Percentiles rank a stretch among this genome's conserved stretches.
phyloP scores from a whole-genome alignment of 2,888 invertebrate genomes.

The Drosophila recens region DNA sequence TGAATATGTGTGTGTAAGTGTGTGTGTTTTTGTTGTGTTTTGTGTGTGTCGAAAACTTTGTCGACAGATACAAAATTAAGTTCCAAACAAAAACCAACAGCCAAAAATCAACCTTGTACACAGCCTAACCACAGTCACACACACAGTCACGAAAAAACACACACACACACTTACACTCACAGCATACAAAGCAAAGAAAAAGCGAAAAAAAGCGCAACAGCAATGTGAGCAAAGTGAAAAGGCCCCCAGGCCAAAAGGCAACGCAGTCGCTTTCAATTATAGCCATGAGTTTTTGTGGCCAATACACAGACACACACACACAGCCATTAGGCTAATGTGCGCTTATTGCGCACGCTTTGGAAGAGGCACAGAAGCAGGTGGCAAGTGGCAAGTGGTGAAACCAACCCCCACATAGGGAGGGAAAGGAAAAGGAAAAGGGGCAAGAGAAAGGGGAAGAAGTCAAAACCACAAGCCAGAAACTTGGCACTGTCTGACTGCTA shows the following conservation, averaged over 20 bases:
- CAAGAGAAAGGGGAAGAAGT: constrained; percentile 32
- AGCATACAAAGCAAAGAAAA: constrained; percentile 11
- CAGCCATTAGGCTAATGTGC: constrained; percentile 80
- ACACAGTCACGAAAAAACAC: constrained; percentile 1
- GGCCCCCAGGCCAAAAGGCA: constrained; percentile 60
- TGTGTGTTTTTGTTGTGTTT: constrained; percentile 17
- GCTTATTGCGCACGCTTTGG: constrained; percentile 81
- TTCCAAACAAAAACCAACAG: constrained; percentile 72
- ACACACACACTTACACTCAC: constrained; percentile 6
- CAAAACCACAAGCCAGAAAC: constrained; percentile 65
- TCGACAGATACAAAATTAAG: constrained; percentile 80
- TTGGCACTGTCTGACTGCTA: constrained; percentile 73
- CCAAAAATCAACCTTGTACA: constrained; percentile 53
- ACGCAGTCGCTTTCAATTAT: constrained; percentile 79
- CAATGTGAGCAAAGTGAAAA: constrained; percentile 47
- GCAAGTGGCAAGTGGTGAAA: constrained; percentile 17
- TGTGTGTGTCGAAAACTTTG: constrained; percentile 60
- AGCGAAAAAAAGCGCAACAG: constrained; percentile 56
- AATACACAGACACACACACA: constrained; percentile 51
- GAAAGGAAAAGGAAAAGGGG: background rate
- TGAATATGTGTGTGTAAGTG: constrained; percentile 20
- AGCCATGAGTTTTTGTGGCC: constrained; percentile 78
- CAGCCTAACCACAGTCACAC: constrained; percentile 38
- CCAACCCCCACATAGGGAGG: constrained; percentile 32
- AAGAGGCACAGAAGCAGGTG: constrained; percentile 55